Conservation (phyloP, 2,797 vertebrate species). For the Mus spretus region DNA sequence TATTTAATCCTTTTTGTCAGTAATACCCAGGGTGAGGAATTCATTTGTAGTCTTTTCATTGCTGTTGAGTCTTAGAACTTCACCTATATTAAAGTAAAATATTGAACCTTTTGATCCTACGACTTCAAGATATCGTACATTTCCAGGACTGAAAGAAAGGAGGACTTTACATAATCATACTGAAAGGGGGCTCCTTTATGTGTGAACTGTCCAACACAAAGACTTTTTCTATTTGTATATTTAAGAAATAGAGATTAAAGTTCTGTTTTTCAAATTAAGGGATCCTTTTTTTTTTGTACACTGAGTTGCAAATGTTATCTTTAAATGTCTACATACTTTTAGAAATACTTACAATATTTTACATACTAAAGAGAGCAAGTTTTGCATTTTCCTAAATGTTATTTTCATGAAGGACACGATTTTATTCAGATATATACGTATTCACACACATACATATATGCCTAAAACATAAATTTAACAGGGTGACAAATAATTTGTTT, state of each 20-base stretch:
- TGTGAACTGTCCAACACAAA: constrained; percentile 34
- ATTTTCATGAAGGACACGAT: neutral
- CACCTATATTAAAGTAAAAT: constrained; percentile 63
- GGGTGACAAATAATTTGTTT: neutral
- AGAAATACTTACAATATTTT: neutral
- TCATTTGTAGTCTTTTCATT: constrained; percentile 67
- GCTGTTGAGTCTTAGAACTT: constrained; percentile 55
- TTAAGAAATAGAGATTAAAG: neutral
- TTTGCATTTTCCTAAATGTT: neutral
- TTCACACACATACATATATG: neutral
- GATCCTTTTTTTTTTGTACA: neutral
- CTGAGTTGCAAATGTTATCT: neutral
- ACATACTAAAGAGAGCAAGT: neutral
- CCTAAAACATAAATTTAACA: neutral
- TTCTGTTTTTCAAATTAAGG: neutral
- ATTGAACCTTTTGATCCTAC: constrained; percentile 61
- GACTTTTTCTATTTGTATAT: neutral
- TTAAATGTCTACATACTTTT: constrained; percentile 1
- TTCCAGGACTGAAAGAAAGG: constrained; percentile 42
- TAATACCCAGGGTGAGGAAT: constrained; percentile 73
- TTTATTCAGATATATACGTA: neutral
- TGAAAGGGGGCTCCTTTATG: neutral
- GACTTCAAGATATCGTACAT: neutral
- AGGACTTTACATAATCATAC: neutral
- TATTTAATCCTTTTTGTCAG: constrained; percentile 77